These are phyloP conservation scores for Eristalinus aeneus DNA, from an alignment of 2,888 invertebrate species.

Conservation along the genomic window DNA sequence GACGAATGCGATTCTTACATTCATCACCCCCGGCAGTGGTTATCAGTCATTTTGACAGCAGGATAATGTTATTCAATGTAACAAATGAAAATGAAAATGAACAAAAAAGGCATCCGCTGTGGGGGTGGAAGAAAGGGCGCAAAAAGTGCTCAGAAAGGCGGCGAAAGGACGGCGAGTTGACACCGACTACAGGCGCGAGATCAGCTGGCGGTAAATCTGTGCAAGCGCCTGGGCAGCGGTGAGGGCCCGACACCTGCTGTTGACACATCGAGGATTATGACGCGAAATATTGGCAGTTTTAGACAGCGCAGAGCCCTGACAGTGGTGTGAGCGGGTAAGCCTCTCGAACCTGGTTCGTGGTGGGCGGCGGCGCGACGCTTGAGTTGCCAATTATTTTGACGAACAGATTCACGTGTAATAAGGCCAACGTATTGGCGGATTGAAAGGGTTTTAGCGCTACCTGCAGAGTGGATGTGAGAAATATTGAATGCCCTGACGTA, in stretches of 20 bases:
- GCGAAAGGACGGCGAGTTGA: not conserved
- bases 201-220: not conserved
- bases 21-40: slow-evolving; percentile 14
- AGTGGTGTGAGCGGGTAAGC: not conserved
- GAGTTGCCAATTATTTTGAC: not conserved
- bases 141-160: not conserved
- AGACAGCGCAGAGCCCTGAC: not conserved
- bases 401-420: slow-evolving; percentile 14
- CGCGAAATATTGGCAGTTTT: slow-evolving; percentile 26
- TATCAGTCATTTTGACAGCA: slow-evolving; percentile 37
- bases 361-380: not conserved
- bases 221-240: not conserved
- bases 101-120: not conserved
- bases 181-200: not conserved
- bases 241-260: not conserved
- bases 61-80: slow-evolving; percentile 32
- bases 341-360: not conserved
- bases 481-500: slow-evolving; percentile 4
- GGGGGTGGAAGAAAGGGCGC: not conserved
- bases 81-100: not conserved
- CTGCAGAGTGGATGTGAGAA: not conserved
- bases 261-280: slow-evolving; percentile 36
- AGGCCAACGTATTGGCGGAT: slow-evolving; percentile 2
- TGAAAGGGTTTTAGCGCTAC: not conserved
- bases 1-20: slow-evolving; percentile 1